phyloP scores from a whole-genome alignment of 2,888 invertebrate species.

The Cantharis rufa region DNA sequence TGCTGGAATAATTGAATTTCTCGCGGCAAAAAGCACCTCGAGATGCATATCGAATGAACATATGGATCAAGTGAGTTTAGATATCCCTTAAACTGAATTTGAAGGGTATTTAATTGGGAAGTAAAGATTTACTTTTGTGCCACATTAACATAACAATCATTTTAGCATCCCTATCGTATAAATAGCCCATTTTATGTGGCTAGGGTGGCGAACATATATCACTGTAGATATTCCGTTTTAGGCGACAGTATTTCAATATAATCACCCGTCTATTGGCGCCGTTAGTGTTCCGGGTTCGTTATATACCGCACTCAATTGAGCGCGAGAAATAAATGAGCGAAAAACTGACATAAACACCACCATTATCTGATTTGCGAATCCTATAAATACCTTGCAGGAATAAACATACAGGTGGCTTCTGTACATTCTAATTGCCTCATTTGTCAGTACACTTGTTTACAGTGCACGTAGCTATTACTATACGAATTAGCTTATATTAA shows the following conservation, averaged over 20 bases:
- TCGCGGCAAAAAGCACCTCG: neutral
- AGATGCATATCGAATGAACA: neutral
- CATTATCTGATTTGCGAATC: constrained; percentile 50
- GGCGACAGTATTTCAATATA: constrained; percentile 52
- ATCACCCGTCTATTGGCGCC: constrained; percentile 47
- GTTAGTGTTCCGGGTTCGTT: constrained; percentile 43
- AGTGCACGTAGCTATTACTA: neutral
- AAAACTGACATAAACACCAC: constrained; percentile 50
- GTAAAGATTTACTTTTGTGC: constrained; percentile 23
- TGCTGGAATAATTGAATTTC: neutral
- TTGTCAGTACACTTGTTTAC: constrained; percentile 21
- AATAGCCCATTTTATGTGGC: constrained; percentile 42
- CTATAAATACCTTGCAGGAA: constrained; percentile 37
- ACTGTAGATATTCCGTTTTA: constrained; percentile 44
- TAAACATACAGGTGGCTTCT: neutral
- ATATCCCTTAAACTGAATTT: constrained; percentile 1
- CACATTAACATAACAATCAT: constrained; percentile 41
- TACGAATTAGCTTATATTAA: constrained; percentile 4
- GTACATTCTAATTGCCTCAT: constrained; percentile 26
- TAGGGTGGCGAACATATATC: constrained; percentile 44
- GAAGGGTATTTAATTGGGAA: constrained; percentile 16
- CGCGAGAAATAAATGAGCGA: constrained; percentile 51
- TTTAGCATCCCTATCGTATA: constrained; percentile 40
- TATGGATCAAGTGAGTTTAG: neutral
- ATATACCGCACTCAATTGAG: constrained; percentile 46